Conservation (phyloP, 1,140 invertebrate genomes). For the Zaprionus africanus region DNA sequence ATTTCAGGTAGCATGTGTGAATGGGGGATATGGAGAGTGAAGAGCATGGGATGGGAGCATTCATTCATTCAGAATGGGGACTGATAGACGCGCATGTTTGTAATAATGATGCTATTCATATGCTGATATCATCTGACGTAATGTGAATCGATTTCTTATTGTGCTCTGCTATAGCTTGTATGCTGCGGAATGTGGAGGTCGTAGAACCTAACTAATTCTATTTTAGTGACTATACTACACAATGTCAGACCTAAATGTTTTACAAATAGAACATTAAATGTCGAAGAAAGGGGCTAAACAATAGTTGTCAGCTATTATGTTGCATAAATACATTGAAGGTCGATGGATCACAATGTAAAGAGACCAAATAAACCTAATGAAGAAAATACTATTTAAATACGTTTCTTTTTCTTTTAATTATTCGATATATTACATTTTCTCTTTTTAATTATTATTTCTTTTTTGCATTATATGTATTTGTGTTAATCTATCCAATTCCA, state of each 20-base stretch:
- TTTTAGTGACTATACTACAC: constrained; percentile 17
- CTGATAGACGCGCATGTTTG: constrained; percentile 8
- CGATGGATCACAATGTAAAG: not conserved
- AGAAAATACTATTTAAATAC: not conserved
- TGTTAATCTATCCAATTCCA: too few relatives aligned
- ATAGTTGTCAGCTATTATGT: not conserved
- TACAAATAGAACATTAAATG: not conserved
- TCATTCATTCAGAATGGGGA: constrained; percentile 28
- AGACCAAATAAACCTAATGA: not conserved
- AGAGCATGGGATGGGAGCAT: not conserved
- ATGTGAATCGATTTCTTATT: constrained; percentile 46
- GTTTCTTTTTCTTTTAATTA: not conserved
- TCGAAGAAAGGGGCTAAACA: not conserved
- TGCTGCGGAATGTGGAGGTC: constrained; percentile 23
- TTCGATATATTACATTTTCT: too few relatives aligned
- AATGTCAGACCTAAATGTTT: not conserved
- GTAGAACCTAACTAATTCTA: constrained; percentile 41
- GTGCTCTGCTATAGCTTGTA: not conserved
- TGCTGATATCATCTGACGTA: constrained; percentile 50
- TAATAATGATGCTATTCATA: constrained; percentile 52
- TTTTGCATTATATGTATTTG: too few relatives aligned
- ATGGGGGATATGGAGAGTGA: not conserved
- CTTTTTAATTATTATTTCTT: too few relatives aligned
- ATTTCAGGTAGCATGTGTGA: constrained; percentile 21
- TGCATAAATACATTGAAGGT: not conserved